Evolutionary conservation across 2,113 vertebrate species (phyloP).

Genomic region (Noctilio leporinus): DNA sequence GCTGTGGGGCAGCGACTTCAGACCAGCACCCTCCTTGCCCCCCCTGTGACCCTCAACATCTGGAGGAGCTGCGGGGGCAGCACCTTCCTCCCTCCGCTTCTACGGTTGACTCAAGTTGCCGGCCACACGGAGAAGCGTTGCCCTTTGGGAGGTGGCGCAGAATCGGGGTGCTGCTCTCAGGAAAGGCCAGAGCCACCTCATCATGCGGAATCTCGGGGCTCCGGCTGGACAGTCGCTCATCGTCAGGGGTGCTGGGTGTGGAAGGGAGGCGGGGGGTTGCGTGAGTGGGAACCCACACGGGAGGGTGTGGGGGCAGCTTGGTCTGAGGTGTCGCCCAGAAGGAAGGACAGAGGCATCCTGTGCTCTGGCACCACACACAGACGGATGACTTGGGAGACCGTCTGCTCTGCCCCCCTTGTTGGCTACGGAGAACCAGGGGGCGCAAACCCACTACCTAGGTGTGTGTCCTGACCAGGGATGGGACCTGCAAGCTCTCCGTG

Average conservation of each 20-base stretch:
- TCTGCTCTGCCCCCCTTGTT: background rate
- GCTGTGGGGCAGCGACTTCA: background rate
- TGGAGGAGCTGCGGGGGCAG: background rate
- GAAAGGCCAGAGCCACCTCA: background rate
- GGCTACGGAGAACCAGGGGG: background rate
- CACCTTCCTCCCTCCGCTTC: background rate
- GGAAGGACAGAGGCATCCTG: background rate
- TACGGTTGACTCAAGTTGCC: background rate
- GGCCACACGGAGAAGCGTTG: background rate
- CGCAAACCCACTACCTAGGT: no score
- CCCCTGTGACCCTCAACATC: background rate
- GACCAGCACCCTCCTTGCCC: background rate
- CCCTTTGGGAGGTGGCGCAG: background rate
- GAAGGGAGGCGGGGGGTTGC: background rate
- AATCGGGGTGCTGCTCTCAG: background rate
- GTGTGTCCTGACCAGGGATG: no score
- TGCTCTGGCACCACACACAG: fast-evolving
- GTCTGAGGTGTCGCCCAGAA: background rate
- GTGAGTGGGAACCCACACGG: background rate
- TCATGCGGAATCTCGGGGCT: background rate
- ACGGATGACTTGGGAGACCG: no score
- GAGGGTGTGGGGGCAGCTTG: background rate
- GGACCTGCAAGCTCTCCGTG: no score
- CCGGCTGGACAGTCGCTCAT: background rate
- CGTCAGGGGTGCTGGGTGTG: background rate